Evolutionary conservation across 1,140 invertebrate species (phyloP), one percentile per base, ranked within the genome.

Genomic region (Drosophila takahashii): DNA sequence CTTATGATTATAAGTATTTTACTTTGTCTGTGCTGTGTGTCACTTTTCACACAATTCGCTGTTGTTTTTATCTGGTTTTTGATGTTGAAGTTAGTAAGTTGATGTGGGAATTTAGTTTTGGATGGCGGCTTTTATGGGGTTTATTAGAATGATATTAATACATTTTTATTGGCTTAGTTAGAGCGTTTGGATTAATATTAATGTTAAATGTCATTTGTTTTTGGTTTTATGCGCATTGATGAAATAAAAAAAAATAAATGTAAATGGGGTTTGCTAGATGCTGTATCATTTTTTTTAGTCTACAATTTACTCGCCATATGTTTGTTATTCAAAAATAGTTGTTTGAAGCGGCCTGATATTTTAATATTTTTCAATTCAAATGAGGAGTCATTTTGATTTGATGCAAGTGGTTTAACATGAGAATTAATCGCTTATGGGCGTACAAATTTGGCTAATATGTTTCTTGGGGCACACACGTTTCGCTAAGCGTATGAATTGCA

Each of bases 171-270:
- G 22, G 34, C 48, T 48, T 50, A 42, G 39, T 75, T 79, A 56
- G 44, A 42, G 42, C 69, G 69, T 42, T 57, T 47, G 18, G 69
- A 71, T 79, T 79, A 79, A 53, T 41, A 54, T 73, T 34, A 44
- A 67, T 76, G 76, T 80, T 81, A 52, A 47, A 77, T 60, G 52
- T 60, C 32, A 45, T 81, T 71, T 64, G 50, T 71, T 80, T 81
- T 22, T 22, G 22, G 59, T 47, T 18, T 59, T 39, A 81, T 80
- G 78, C 78, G 67, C 78, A 81, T 65, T 76, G 51, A 77, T 59
- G 27, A 70, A 1, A 1, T 1, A 22, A 22, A 22, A 22, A 18
- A 6, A 54, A 61, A 53, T 9, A 57, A 27, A 39, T n/a, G 22
- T 13, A 4, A 34, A 51, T 61, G 51, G 4, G 51, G 4, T 36